phyloP scores from a whole-genome alignment of 2,113 vertebrate genomes.

The Phoxinus phoxinus region DNA sequence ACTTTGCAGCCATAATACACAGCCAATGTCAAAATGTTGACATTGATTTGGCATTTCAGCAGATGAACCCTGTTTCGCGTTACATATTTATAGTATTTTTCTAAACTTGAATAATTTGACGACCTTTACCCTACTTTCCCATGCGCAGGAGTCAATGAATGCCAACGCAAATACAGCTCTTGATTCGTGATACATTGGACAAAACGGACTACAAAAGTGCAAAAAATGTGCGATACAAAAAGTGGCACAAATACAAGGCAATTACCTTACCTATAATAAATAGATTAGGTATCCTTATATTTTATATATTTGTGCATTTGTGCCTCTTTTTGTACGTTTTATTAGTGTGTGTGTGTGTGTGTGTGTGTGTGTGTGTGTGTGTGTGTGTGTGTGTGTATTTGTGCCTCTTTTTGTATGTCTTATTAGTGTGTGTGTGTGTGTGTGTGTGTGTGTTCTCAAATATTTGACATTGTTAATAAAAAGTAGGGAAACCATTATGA shows the following conservation, averaged over 20 bases:
- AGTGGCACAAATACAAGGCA: too few species aligned
- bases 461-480: background rate
- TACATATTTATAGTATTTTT: background rate
- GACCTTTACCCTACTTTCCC: slow-evolving; percentile 14
- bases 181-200: background rate
- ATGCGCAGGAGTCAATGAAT: background rate
- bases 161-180: background rate
- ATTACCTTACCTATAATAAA: too few species aligned
- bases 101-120: background rate
- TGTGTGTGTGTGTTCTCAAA: too few species aligned
- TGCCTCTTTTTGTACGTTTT: too few species aligned
- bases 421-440: too few species aligned
- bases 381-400: too few species aligned
- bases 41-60: background rate
- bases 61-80: background rate
- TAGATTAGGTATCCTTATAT: too few species aligned
- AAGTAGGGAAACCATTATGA: background rate
- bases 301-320: too few species aligned
- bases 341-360: too few species aligned
- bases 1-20: background rate
- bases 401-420: too few species aligned
- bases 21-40: background rate
- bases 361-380: too few species aligned
- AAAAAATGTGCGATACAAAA: too few species aligned
- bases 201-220: background rate